Evolutionary conservation across 2,113 vertebrate genomes (phyloP).

Genomic region (Lichenostomus cassidix): DNA sequence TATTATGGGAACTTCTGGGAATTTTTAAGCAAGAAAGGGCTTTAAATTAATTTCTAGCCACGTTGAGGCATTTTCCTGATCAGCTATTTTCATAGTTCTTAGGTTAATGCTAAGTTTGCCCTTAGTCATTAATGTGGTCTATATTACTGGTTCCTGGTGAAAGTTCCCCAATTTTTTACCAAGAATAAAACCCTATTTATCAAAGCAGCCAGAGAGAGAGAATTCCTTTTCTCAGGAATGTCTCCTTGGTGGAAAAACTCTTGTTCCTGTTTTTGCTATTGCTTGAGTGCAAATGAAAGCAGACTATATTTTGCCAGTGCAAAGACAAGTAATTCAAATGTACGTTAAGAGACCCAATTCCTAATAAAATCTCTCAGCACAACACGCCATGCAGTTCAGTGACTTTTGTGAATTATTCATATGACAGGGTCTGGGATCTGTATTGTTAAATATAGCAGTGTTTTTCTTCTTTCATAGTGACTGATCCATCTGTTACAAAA

Average conservation of each 20-base stretch:
- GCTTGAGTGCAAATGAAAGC: not conserved
- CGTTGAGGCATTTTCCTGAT: not conserved
- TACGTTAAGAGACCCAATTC: not conserved
- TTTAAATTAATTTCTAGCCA: not conserved
- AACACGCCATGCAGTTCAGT: not conserved
- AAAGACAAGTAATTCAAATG: not conserved
- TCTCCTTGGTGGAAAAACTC: not conserved
- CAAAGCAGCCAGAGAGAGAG: not conserved
- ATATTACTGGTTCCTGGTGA: not conserved
- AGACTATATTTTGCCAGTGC: not conserved
- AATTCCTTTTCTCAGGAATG: not conserved
- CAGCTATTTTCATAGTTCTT: not conserved
- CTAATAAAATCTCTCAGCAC: not conserved
- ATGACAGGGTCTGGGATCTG: not conserved
- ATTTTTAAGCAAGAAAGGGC: not conserved
- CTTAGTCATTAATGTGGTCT: not conserved
- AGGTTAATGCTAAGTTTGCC: not conserved
- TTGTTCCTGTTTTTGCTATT: not conserved
- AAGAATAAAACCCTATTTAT: not conserved
- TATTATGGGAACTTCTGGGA: not conserved
- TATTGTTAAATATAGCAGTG: not conserved
- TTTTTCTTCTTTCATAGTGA: not conserved
- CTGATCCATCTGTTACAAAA: not conserved
- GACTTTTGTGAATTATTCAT: constrained; percentile 43
- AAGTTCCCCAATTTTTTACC: not conserved